Evolutionary conservation across 37 sponge, comb jelly and placozoan species (phyloP).

Genomic region (Diacarnus erythraeanus): DNA sequence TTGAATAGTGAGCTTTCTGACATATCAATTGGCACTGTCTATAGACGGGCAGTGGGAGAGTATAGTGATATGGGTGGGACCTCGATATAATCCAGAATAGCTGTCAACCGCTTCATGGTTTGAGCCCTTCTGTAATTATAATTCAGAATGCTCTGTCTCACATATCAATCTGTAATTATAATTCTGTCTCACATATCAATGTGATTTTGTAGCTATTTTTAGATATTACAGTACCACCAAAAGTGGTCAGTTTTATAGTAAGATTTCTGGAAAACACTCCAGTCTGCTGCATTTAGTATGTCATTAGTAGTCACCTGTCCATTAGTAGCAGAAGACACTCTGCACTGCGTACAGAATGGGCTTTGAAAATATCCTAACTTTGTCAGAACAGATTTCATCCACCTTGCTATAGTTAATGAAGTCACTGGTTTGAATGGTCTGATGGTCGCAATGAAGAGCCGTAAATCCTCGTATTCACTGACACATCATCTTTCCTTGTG

Average conservation of each 20-base stretch:
- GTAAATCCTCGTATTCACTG: neutral
- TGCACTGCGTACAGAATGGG: conserved; percentile 4
- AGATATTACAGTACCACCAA: conserved; percentile 23
- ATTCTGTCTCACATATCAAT: neutral
- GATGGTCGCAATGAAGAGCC: conserved; percentile 37
- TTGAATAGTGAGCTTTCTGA: too few relatives aligned
- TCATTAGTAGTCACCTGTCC: conserved; percentile 27
- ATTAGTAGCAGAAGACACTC: conserved; percentile 2
- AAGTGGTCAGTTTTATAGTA: conserved; percentile 27
- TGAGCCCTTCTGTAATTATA: conserved; percentile 45
- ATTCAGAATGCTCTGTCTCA: conserved; percentile 46
- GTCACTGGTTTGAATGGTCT: conserved; percentile 5
- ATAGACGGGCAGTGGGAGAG: too few relatives aligned
- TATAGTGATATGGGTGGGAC: conserved; percentile 1
- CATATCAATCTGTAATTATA: conserved; percentile 22
- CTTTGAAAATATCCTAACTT: conserved; percentile 20
- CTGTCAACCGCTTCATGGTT: conserved; percentile 27
- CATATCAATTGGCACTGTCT: too few relatives aligned
- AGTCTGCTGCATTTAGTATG: conserved; percentile 45
- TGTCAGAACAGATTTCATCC: neutral
- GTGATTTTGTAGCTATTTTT: too few relatives aligned
- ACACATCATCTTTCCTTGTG: neutral
- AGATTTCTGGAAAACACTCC: conserved; percentile 46
- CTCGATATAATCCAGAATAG: conserved; percentile 19
- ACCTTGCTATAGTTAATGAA: neutral